phyloP scores from a whole-genome alignment of 2,888 invertebrate species.

The Cremastinae sp. region DNA sequence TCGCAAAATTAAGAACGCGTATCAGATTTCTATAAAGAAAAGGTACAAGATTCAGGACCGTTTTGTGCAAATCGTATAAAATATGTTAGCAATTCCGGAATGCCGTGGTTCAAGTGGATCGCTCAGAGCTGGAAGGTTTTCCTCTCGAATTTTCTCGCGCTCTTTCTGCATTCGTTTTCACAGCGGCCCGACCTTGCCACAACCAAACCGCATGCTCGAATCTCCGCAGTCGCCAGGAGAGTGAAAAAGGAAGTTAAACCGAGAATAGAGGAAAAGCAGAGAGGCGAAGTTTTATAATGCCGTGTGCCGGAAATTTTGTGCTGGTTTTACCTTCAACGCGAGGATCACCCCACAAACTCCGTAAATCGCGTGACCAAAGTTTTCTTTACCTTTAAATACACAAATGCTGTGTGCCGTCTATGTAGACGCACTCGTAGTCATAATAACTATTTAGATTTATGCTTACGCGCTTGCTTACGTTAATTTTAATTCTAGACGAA shows the following conservation, averaged over 20 bases:
- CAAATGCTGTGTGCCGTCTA: constrained; percentile 19
- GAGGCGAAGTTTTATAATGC: constrained; percentile 45
- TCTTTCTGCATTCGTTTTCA: constrained; percentile 3
- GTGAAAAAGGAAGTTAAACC: neutral
- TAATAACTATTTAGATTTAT: constrained; percentile 7
- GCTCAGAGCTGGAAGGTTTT: constrained; percentile 43
- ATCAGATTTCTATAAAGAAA: too few species aligned
- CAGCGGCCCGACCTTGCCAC: constrained; percentile 28
- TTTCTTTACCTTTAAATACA: neutral
- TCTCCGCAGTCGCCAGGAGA: neutral
- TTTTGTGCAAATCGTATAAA: neutral
- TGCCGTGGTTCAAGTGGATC: constrained; percentile 35
- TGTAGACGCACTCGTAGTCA: neutral
- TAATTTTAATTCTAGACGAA: too few species aligned
- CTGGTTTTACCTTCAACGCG: constrained; percentile 52
- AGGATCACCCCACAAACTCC: constrained; percentile 54
- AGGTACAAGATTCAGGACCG: too few species aligned
- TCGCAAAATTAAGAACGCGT: too few species aligned
- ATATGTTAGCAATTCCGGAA: constrained; percentile 37
- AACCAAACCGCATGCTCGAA: constrained; percentile 16
- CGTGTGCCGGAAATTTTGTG: constrained; percentile 32
- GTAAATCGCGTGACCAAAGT: constrained; percentile 50
- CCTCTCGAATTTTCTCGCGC: constrained; percentile 40
- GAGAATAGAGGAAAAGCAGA: constrained; percentile 13
- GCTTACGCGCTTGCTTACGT: too few species aligned